Base-by-base conservation (phyloP, 2,797 vertebrate genomes). In the Hemitrygon akajei region DNA sequence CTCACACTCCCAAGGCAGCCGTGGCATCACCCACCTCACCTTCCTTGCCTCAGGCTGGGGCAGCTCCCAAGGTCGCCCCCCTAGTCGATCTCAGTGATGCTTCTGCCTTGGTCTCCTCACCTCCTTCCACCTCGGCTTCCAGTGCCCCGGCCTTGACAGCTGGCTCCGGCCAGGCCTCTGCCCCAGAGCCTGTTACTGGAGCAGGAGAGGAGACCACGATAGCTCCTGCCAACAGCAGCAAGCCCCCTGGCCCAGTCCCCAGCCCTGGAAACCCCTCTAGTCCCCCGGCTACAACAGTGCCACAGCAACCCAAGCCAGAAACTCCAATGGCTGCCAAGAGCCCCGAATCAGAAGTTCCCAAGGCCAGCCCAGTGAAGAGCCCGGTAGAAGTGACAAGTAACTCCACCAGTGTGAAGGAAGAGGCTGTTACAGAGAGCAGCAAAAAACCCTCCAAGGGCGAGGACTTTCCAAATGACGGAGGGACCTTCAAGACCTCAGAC, bases 31-130 rank as follows among this genome's bases (percentile, higher is more conserved):
- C 95, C 1, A 92, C 97, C 1, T 95, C 97, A 34, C 94, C 94
- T 37, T 40, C 96, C 80, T 94, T 97, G 40, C 94, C 96, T 0
- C 80, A 96, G 94, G 96, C 97, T 94, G 95, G 95, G 69, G 95
- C 96, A 58, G 94, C 84, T 20, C 56, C 94, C 94, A 97, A 95
- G 75, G 97, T 98, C 47, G 98, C 98, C 34, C 97, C 98, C 93
- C 97, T 99, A 22, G 99, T 99, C 56, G 98, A 99, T 97, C 97
- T 99, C 95, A 99, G 98, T 11, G 98, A 97, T 14, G 96, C 96
- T 94, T 97, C 97, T 0, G 95, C 14, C 40, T 76, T 63, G 7
- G 58, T 63, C 47, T 25, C 60, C 11, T 6, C 80, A 22, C 82
- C 93, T 66, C 25, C 82, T 73, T 30, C 87, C 18, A 3, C 75